These are phyloP conservation scores for Tenthredo notha DNA, from an alignment of 2,888 invertebrate species.

Conservation along the genomic window DNA sequence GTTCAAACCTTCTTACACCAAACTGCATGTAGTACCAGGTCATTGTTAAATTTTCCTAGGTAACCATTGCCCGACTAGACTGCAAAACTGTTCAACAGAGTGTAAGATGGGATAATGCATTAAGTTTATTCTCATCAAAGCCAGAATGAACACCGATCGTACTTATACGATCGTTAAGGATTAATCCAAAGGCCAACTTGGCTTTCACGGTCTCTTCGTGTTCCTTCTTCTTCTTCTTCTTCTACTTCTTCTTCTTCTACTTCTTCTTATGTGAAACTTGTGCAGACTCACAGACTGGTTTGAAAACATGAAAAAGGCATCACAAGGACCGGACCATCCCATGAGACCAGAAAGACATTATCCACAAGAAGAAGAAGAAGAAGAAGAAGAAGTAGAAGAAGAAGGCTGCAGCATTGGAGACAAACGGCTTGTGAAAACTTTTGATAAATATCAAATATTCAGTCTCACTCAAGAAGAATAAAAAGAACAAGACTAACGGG, in stretches of 20 bases:
- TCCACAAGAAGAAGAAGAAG: slow-evolving; percentile 4
- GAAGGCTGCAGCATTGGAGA: background rate
- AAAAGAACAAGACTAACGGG: no score
- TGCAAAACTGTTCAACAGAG: slow-evolving; percentile 10
- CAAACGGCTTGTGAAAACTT: slow-evolving; percentile 44
- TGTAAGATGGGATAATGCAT: background rate
- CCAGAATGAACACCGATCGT: background rate
- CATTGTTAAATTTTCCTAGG: slow-evolving; percentile 13
- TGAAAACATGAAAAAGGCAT: slow-evolving; percentile 32
- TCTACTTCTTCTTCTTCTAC: background rate
- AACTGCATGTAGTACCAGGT: slow-evolving; percentile 32
- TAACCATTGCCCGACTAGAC: background rate
- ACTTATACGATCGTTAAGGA: background rate
- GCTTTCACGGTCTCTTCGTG: background rate
- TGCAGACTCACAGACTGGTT: background rate
- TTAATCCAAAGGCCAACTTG: background rate
- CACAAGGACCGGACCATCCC: slow-evolving; percentile 17
- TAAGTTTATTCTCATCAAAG: background rate
- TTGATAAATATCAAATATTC: slow-evolving; percentile 46
- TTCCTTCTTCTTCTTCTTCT: background rate
- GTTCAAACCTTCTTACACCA: slow-evolving; percentile 16
- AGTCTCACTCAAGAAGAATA: background rate
- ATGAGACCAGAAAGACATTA: slow-evolving; percentile 33
- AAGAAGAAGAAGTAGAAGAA: slow-evolving; percentile 1
- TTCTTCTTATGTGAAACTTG: background rate